A percentile compares a stretch with the other conserved stretches of the same genome.
phyloP scores from a whole-genome alignment of 2,888 invertebrate species.

The Tanaodytes sp. region DNA sequence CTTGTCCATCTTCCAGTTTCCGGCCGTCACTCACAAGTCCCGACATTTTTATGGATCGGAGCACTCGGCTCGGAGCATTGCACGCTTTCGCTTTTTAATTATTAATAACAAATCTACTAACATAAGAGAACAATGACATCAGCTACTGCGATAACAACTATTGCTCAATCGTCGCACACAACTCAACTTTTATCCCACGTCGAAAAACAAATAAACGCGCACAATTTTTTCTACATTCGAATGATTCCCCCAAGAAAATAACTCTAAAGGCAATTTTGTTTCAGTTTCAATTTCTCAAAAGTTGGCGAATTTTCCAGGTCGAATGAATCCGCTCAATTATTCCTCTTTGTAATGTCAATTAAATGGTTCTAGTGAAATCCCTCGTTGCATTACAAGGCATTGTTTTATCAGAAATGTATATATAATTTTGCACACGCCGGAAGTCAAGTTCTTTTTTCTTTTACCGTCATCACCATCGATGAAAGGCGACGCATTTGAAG shows the following conservation, averaged over 20 bases:
- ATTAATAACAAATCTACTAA: constrained; percentile 54
- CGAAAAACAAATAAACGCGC: constrained; percentile 22
- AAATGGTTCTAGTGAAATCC: neutral
- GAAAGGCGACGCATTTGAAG: neutral
- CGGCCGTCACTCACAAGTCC: constrained; percentile 71
- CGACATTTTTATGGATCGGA: constrained; percentile 72
- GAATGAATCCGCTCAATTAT: neutral
- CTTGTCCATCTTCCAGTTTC: constrained; percentile 71
- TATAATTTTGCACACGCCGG: too few relatives aligned
- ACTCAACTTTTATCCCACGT: constrained; percentile 22
- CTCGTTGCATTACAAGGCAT: neutral
- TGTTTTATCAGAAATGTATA: too few relatives aligned
- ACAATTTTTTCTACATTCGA: neutral
- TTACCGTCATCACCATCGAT: too few relatives aligned
- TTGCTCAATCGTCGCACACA: constrained; percentile 41
- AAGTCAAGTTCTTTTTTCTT: too few relatives aligned
- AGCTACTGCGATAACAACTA: constrained; percentile 44
- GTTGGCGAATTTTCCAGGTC: neutral
- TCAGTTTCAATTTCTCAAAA: too few relatives aligned
- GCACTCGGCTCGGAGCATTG: constrained; percentile 59
- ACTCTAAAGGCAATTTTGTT: too few relatives aligned
- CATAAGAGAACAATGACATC: constrained; percentile 51
- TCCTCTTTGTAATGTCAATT: neutral
- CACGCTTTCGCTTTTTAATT: constrained; percentile 57
- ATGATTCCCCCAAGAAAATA: too few relatives aligned